These are phyloP conservation scores for Archivesica marissinica DNA, from an alignment of 1,140 invertebrate species.

Conservation along the genomic window DNA sequence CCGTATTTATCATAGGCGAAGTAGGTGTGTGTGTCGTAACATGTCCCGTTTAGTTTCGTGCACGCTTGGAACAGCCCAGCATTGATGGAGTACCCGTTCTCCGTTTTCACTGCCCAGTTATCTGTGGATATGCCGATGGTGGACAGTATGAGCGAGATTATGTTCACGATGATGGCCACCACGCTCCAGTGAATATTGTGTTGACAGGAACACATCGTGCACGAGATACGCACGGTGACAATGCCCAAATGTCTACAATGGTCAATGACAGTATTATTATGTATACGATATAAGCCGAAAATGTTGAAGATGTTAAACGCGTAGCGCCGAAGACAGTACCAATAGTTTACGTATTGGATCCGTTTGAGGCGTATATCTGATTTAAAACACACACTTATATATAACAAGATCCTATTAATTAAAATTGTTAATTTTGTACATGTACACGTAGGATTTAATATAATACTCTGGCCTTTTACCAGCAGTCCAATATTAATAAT, in stretches of 20 bases:
- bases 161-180: conserved; percentile 29
- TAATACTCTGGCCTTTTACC: no score
- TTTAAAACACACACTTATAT: no score
- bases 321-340: no score
- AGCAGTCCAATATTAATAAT: no score
- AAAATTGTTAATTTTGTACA: no score
- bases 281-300: no score
- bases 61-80: conserved; percentile 43
- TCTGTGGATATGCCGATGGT: conserved; percentile 29
- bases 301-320: no score
- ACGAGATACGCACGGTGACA: background rate
- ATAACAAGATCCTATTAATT: no score
- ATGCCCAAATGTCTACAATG: conserved; percentile 19
- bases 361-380: no score
- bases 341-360: no score
- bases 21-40: conserved; percentile 52
- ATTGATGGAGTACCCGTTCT: background rate
- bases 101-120: conserved; percentile 50
- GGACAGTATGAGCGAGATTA: background rate
- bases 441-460: no score
- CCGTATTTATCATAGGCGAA: conserved; percentile 16
- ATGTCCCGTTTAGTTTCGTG: conserved; percentile 35
- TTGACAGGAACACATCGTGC: conserved; percentile 52
- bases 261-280: no score
- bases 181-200: conserved; percentile 61